A percentile compares a stretch with the other conserved stretches of the same genome.
phyloP scores from a whole-genome alignment of 2,797 vertebrate genomes.

The Catamblyrhynchus diadema region DNA sequence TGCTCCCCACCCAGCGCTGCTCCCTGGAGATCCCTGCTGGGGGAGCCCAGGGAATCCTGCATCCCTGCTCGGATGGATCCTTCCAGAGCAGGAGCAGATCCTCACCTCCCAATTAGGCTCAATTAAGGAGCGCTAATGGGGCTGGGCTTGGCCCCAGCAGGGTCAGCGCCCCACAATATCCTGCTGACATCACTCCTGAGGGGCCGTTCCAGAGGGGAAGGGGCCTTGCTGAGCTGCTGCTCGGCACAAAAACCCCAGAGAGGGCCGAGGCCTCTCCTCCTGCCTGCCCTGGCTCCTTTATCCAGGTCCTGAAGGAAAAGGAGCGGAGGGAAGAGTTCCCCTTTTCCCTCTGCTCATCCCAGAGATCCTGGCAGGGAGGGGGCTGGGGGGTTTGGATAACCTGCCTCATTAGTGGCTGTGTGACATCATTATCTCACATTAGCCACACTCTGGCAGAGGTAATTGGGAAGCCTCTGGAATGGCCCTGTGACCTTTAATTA shows the following conservation, averaged over 20 bases:
- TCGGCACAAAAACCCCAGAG: neutral
- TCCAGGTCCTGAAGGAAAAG: neutral
- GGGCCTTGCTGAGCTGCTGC: neutral
- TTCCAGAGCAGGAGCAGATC: constrained; percentile 70
- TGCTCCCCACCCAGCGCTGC: neutral
- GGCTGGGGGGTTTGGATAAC: constrained; percentile 5
- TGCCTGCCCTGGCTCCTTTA: neutral
- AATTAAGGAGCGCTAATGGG: constrained; percentile 83
- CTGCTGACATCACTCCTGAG: constrained; percentile 34
- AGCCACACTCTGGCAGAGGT: constrained; percentile 54
- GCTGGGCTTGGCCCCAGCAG: constrained; percentile 70
- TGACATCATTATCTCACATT: constrained; percentile 75
- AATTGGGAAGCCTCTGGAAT: constrained; percentile 69
- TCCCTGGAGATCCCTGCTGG: neutral
- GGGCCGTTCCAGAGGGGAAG: neutral
- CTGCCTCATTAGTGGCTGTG: constrained; percentile 61
- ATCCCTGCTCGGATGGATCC: constrained; percentile 20
- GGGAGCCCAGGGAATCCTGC: neutral
- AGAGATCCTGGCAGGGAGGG: neutral
- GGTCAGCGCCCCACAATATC: constrained; percentile 75
- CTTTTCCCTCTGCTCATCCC: neutral
- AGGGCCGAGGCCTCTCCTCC: neutral
- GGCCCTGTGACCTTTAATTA: constrained; percentile 66
- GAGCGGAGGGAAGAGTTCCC: neutral
- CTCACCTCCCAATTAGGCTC: constrained; percentile 81